Percentiles rank a stretch among this genome's conserved stretches.
Evolutionary conservation across 2,113 vertebrate genomes (phyloP).

Genomic region (Melozone crissalis): DNA sequence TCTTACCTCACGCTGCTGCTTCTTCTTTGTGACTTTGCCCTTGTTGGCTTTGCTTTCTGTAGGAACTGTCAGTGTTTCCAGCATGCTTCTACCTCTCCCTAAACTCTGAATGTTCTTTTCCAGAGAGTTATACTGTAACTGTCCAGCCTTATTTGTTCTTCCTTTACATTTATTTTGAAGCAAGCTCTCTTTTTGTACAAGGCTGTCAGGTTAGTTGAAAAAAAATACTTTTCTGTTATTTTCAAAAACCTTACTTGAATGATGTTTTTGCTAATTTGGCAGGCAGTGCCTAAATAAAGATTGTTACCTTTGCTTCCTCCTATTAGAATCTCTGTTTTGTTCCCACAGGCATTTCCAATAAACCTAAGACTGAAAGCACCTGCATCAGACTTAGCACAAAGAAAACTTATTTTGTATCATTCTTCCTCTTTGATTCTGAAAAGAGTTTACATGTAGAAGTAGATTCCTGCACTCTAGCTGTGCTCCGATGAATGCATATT

Average conservation of each 20-base stretch:
- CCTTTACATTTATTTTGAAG: constrained; percentile 7
- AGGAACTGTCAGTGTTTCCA: constrained; percentile 23
- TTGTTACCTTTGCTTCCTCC: neutral
- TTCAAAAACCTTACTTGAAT: neutral
- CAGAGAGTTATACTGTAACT: neutral
- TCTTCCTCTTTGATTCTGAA: neutral
- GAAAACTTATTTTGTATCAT: neutral
- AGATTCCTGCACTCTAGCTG: neutral
- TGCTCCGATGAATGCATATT: neutral
- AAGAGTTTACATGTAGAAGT: neutral
- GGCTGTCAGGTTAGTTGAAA: neutral
- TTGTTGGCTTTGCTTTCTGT: constrained; percentile 4
- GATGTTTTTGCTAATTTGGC: neutral
- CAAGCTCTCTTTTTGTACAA: neutral
- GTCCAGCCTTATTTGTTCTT: constrained; percentile 1
- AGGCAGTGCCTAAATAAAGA: neutral
- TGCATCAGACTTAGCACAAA: neutral
- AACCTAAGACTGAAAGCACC: neutral
- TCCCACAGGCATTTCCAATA: neutral
- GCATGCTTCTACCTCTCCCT: neutral
- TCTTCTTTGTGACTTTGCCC: neutral
- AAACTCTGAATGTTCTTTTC: neutral
- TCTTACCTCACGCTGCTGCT: neutral
- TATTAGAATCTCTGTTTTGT: neutral
- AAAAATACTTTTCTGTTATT: neutral